Evolutionary conservation across 2,113 vertebrate species (phyloP).

Genomic region (Austrofundulus limnaeus): DNA sequence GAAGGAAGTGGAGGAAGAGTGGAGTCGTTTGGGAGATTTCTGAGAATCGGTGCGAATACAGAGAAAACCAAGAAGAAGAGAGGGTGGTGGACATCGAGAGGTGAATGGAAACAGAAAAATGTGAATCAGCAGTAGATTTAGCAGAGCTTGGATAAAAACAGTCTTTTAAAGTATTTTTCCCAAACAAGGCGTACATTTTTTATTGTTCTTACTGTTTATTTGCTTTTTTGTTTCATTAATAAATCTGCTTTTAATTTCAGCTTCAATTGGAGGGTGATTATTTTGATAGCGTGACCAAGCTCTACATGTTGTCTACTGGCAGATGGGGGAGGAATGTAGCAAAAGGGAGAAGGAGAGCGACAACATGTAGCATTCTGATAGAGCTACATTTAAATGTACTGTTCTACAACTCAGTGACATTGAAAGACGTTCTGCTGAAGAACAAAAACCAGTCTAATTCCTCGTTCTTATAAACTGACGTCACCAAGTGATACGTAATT

Average conservation of each 20-base stretch:
- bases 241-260: neutral
- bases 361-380: neutral
- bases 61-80: conserved; percentile 14
- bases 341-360: neutral
- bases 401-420: neutral
- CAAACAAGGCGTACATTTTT: too few species aligned
- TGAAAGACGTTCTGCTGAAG: neutral
- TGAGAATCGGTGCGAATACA: conserved; percentile 48
- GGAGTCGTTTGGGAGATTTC: conserved; percentile 51
- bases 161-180: too few species aligned
- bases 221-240: neutral
- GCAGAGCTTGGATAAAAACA: neutral
- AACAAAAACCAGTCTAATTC: neutral
- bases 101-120: conserved; percentile 1
- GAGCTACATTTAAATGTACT: neutral
- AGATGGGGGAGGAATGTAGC: neutral
- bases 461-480: neutral
- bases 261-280: too few species aligned
- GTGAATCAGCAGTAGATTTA: neutral
- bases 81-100: conserved; percentile 14
- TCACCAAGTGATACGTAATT: neutral
- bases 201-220: neutral
- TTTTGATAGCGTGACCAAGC: neutral
- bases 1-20: conserved; percentile 61
- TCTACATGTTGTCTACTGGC: neutral